These are phyloP conservation scores for Neomonachus schauinslandi DNA, from an alignment of 2,113 vertebrate species.

Conservation along the genomic window DNA sequence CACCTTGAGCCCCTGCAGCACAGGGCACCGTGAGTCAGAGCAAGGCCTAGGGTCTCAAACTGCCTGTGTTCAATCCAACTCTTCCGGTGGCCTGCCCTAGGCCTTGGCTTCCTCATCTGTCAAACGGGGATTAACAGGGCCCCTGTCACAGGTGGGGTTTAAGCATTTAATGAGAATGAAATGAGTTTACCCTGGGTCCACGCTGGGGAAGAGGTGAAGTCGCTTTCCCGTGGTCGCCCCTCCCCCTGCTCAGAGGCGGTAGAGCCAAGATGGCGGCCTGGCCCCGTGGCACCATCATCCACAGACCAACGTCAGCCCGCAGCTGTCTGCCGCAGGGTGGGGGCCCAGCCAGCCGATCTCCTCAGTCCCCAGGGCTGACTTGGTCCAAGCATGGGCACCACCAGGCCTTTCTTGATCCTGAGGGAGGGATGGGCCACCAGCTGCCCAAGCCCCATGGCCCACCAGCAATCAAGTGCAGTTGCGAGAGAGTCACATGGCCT, in stretches of 20 bases:
- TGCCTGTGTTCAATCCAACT: neutral
- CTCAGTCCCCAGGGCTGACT: neutral
- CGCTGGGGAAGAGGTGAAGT: neutral
- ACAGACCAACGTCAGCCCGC: neutral
- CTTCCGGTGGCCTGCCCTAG: neutral
- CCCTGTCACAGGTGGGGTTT: neutral
- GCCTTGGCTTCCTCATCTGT: neutral
- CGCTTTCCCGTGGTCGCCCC: neutral
- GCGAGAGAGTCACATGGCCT: neutral
- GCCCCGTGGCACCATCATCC: neutral
- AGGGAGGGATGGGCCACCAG: neutral
- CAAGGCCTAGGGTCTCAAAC: neutral
- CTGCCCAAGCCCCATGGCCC: neutral
- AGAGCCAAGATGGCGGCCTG: neutral
- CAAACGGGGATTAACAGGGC: neutral
- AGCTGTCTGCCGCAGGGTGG: rapidly evolving
- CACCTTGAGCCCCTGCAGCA: neutral
- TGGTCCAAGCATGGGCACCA: neutral
- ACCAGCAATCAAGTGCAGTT: too few relatives aligned
- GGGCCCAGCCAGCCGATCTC: neutral
- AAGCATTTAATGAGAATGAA: neutral
- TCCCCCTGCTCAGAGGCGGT: too few relatives aligned
- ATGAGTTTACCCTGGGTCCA: neutral
- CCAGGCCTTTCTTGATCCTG: neutral
- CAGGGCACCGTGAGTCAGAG: neutral